A percentile compares a stretch with the other conserved stretches of the same genome.
Conservation (phyloP, 2,888 invertebrate species). For the Sphaerophoria taeniata region DNA sequence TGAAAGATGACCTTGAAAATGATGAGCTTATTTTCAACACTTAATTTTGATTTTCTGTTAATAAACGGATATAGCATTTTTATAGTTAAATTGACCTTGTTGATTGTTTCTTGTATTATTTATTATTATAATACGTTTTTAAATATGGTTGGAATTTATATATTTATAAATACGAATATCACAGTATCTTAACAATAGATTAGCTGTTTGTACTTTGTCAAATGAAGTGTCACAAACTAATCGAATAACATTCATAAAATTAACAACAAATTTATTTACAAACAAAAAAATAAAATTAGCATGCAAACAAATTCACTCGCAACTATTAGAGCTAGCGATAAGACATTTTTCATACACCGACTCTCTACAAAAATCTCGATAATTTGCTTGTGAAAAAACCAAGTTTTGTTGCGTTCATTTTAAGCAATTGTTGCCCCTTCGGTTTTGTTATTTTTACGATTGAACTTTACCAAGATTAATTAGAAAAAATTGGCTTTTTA, state of each 20-base stretch:
- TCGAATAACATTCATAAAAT: constrained; percentile 53
- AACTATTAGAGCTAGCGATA: constrained; percentile 58
- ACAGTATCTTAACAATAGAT: neutral
- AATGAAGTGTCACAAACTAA: constrained; percentile 43
- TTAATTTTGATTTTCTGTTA: no score
- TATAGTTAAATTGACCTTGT: no score
- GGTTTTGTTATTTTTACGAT: constrained; percentile 14
- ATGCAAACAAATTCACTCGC: constrained; percentile 71
- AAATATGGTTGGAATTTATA: no score
- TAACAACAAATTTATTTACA: constrained; percentile 59
- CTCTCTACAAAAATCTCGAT: constrained; percentile 39
- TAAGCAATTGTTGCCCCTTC: constrained; percentile 18
- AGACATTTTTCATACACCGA: constrained; percentile 5
- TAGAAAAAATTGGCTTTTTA: constrained; percentile 30
- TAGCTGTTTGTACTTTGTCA: neutral
- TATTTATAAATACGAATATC: no score
- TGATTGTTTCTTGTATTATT: no score
- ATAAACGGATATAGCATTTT: no score
- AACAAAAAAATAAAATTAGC: constrained; percentile 61
- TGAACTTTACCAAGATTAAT: constrained; percentile 65
- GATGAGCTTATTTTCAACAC: no score
- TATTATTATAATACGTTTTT: no score
- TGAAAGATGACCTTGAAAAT: no score
- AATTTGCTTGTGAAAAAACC: constrained; percentile 11
- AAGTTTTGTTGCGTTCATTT: no score